Percentiles rank a stretch among this genome's conserved stretches.
phyloP scores from a whole-genome alignment of 2,888 invertebrate genomes.

The Amiota minor region DNA sequence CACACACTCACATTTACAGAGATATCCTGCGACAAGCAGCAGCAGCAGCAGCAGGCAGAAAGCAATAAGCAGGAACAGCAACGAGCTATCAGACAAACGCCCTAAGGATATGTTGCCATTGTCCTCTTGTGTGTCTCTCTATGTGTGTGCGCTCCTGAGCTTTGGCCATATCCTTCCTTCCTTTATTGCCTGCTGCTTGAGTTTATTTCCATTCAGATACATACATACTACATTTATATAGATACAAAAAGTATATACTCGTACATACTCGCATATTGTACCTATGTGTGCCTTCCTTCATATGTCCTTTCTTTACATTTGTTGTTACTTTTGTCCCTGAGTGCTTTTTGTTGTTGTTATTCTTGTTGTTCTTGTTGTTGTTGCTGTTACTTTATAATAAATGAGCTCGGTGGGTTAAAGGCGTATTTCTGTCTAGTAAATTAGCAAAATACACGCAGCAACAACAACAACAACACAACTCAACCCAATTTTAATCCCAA shows the following conservation, averaged over 20 bases:
- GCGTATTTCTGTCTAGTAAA: slow-evolving; percentile 72
- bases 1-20: slow-evolving; percentile 27
- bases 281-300: slow-evolving; percentile 16
- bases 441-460: slow-evolving; percentile 68
- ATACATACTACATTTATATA: neutral
- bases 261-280: neutral
- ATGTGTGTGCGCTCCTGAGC: slow-evolving; percentile 35
- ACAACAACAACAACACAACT: slow-evolving; percentile 40
- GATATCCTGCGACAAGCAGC: neutral
- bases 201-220: slow-evolving; percentile 20
- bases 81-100: slow-evolving; percentile 37
- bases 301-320: slow-evolving; percentile 32
- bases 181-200: slow-evolving; percentile 27
- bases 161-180: slow-evolving; percentile 34
- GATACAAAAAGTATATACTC: neutral
- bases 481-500: neutral
- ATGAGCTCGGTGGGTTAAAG: slow-evolving; percentile 72
- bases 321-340: slow-evolving; percentile 32
- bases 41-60: neutral
- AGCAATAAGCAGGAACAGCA: neutral
- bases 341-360: neutral
- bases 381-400: slow-evolving; percentile 67
- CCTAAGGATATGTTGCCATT: slow-evolving; percentile 31
- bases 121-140: neutral
- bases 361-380: slow-evolving; percentile 32